phyloP scores from a whole-genome alignment of 92 coral and sea anemone species.

The Pocillopora grandis region DNA sequence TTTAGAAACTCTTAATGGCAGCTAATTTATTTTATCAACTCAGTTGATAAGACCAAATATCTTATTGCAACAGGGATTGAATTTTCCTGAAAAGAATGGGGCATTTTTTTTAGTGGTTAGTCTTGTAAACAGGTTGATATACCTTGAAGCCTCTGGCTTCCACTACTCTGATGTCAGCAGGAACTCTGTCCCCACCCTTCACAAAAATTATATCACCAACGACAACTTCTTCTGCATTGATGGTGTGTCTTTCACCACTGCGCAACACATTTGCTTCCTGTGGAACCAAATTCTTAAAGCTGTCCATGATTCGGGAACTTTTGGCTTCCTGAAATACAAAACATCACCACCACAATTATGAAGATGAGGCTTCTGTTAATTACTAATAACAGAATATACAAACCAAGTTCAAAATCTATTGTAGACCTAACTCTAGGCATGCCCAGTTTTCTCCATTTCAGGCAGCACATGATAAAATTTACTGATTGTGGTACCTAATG shows the following conservation, averaged over 20 bases:
- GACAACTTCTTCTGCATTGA: conserved; percentile 88
- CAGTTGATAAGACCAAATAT: too few relatives aligned
- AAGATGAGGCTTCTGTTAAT: background rate
- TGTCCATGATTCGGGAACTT: conserved; percentile 92
- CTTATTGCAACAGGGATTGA: too few relatives aligned
- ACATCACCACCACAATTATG: background rate
- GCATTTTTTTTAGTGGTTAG: background rate
- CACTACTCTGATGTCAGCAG: conserved; percentile 88
- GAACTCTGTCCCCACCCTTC: conserved; percentile 92
- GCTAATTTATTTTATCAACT: too few relatives aligned
- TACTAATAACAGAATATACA: background rate
- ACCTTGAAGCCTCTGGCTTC: conserved; percentile 99
- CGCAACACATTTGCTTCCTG: conserved; percentile 93
- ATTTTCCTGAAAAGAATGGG: too few relatives aligned
- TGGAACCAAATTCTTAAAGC: conserved; percentile 94
- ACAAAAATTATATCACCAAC: conserved; percentile 94
- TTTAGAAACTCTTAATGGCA: too few relatives aligned
- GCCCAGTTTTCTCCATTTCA: too few relatives aligned
- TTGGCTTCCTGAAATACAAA: conserved; percentile 77
- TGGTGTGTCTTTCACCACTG: conserved; percentile 69
- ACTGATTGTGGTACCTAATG: too few relatives aligned
- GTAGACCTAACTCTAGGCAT: too few relatives aligned
- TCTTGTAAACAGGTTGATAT: background rate
- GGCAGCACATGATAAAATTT: too few relatives aligned
- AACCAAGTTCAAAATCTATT: too few relatives aligned